Percentiles rank a stretch among this genome's conserved stretches.
These are phyloP conservation scores for Lepidocyrtinus sp. DNA, from an alignment of 2,888 invertebrate genomes.

Conservation along the genomic window DNA sequence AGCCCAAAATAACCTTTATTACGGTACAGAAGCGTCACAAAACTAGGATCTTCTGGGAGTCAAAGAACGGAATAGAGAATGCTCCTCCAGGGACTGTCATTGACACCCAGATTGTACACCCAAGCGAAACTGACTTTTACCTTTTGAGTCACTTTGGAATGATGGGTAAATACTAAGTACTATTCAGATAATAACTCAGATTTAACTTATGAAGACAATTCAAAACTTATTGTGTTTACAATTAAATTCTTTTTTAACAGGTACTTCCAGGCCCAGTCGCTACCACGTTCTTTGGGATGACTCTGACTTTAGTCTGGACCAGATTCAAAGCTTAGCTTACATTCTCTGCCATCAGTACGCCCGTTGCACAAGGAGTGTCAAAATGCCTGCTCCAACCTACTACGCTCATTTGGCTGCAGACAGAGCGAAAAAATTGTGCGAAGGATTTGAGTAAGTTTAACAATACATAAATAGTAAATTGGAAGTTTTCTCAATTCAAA, in stretches of 20 bases:
- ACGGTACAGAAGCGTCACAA: slow-evolving; percentile 79
- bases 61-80: slow-evolving; percentile 73
- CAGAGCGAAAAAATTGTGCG: slow-evolving; percentile 61
- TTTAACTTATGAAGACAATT: neutral
- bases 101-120: slow-evolving; percentile 73
- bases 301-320: slow-evolving; percentile 79
- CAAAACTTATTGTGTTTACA: too few relatives aligned
- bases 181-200: neutral
- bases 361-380: slow-evolving; percentile 80
- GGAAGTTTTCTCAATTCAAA: too few relatives aligned
- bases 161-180: slow-evolving; percentile 69
- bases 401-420: slow-evolving; percentile 65
- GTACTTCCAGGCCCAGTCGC: slow-evolving; percentile 37
- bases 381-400: slow-evolving; percentile 68
- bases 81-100: neutral
- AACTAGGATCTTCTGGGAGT: slow-evolving; percentile 72
- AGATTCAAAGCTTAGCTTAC: slow-evolving; percentile 85
- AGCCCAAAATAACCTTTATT: slow-evolving; percentile 77
- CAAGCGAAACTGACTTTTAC: slow-evolving; percentile 75
- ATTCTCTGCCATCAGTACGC: slow-evolving; percentile 89
- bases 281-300: slow-evolving; percentile 90
- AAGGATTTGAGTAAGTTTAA: slow-evolving; percentile 52
- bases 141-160: slow-evolving; percentile 75
- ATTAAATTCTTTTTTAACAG: too few relatives aligned
- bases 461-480: too few relatives aligned